These are phyloP conservation scores for Megaceryle maxima DNA, from an alignment of 2,113 vertebrate species.

Conservation along the genomic window DNA sequence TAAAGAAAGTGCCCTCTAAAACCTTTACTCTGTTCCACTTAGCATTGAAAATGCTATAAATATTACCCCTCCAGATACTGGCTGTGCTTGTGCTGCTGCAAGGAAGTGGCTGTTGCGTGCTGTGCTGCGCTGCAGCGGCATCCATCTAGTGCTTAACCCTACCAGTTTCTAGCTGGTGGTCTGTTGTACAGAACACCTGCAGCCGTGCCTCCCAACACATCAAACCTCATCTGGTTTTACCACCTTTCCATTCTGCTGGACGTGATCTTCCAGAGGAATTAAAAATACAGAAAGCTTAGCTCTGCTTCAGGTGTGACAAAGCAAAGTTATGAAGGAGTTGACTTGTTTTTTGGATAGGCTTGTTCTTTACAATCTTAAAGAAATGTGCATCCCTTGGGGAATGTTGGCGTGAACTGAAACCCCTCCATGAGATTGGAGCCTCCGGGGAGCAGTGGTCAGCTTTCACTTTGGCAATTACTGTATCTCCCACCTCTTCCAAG, in stretches of 20 bases:
- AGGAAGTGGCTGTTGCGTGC: neutral
- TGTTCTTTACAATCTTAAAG: neutral
- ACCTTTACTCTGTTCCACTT: neutral
- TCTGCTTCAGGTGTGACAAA: neutral
- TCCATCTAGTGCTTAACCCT: neutral
- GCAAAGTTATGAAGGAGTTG: neutral
- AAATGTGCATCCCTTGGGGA: fast-evolving
- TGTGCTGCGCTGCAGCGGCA: neutral
- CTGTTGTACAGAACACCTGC: neutral
- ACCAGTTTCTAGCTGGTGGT: neutral
- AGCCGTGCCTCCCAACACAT: neutral
- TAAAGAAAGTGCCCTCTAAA: neutral
- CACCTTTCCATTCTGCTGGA: neutral
- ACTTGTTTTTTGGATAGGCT: neutral
- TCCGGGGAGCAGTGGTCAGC: neutral
- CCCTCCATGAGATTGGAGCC: fast-evolving
- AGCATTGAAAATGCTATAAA: neutral
- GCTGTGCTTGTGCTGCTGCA: neutral
- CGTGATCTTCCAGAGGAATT: neutral
- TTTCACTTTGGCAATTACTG: neutral
- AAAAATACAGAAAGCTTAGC: neutral
- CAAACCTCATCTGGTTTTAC: neutral
- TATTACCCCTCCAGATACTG: neutral
- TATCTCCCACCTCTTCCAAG: neutral
- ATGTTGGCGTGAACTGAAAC: neutral